A percentile compares a stretch with the other conserved stretches of the same genome.
Conservation (phyloP, 2,888 invertebrate species). For the Rhaphigaster nebulosa region DNA sequence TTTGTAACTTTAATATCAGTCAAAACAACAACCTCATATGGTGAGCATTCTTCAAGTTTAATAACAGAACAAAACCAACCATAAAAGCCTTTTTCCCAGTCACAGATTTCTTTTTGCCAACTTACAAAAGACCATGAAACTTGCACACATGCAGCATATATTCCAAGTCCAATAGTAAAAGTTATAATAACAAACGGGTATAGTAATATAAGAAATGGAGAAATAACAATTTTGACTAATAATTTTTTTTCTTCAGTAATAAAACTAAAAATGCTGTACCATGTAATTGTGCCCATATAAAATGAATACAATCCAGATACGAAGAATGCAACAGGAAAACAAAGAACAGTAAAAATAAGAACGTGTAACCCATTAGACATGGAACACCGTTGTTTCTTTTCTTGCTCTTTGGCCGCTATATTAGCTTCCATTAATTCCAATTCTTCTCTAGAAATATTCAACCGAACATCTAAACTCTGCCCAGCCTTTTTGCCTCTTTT, state of each 20-base stretch:
- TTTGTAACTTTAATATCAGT: conserved; percentile 70
- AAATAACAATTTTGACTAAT: conserved; percentile 75
- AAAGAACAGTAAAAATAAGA: conserved; percentile 75
- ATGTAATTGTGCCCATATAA: conserved; percentile 81
- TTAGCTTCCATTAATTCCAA: conserved; percentile 78
- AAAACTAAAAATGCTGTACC: conserved; percentile 82
- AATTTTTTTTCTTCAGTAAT: conserved; percentile 78
- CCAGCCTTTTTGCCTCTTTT: conserved; percentile 81
- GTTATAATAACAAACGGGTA: conserved; percentile 80
- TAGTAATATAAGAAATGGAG: conserved; percentile 77
- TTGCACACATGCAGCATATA: conserved; percentile 79
- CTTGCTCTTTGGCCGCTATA: conserved; percentile 74
- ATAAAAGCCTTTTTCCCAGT: conserved; percentile 84
- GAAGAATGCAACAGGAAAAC: conserved; percentile 77
- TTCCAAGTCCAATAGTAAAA: conserved; percentile 76
- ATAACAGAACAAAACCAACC: conserved; percentile 81
- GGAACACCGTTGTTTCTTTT: conserved; percentile 72
- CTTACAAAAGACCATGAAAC: conserved; percentile 77
- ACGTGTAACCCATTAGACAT: conserved; percentile 77
- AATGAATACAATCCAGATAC: conserved; percentile 79
- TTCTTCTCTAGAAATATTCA: conserved; percentile 80
- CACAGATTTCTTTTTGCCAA: conserved; percentile 80
- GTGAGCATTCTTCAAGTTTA: conserved; percentile 80
- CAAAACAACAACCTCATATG: conserved; percentile 79
- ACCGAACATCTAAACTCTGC: conserved; percentile 79